Evolutionary conservation across 92 coral and sea anemone genomes (phyloP), one percentile per base, ranked within the genome.

Genomic region (Parazoanthus darwini): DNA sequence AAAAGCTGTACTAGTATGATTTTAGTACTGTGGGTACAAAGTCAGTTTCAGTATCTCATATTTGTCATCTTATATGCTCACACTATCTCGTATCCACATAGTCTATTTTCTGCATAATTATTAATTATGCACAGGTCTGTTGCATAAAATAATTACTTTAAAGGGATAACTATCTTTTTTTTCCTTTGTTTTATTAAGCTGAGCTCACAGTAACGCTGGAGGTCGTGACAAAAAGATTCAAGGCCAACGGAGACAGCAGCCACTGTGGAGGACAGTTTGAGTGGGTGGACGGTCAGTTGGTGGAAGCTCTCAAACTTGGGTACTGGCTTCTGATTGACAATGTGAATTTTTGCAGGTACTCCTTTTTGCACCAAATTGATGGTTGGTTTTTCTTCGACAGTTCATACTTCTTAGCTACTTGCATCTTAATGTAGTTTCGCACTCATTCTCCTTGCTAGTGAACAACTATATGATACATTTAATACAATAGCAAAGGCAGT

Each of bases 271-370:
- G 99, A 2, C 96, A 93, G 91, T 97, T 97, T 93, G 98, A 97
- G 74, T 97, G 99, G 99, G 98, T 95, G 26, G 99, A 97, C 80
- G 97, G 99, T 23, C 99, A 97, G 73, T 93, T 97, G 74, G 99
- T 97, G 6, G 92, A 97, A 88, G 97, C 99, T 2, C 92, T 97
- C 79, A 94, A 95, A 82, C 80, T 87, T 74, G 99, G 99, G 22
- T 81, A 93, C 89, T 97, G 98, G 99, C 98, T 97, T 15, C 89
- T 97, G 83, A 97, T 97, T 79, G 99, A 97, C 85, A 95, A 97
- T 86, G 99, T 97, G 1, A 97, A 97, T 90, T 97, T 97, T 77
- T 97, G 99, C 94, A 97, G 99, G 99, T 97, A 89, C 88, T 26
- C 33, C 33, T 29, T 29, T 29, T 29, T 29, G 33, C 33, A 29